A percentile compares a stretch with the other conserved stretches of the same genome.
Evolutionary conservation across 2,113 vertebrate genomes (phyloP).

Genomic region (Ancistrus triradiatus): DNA sequence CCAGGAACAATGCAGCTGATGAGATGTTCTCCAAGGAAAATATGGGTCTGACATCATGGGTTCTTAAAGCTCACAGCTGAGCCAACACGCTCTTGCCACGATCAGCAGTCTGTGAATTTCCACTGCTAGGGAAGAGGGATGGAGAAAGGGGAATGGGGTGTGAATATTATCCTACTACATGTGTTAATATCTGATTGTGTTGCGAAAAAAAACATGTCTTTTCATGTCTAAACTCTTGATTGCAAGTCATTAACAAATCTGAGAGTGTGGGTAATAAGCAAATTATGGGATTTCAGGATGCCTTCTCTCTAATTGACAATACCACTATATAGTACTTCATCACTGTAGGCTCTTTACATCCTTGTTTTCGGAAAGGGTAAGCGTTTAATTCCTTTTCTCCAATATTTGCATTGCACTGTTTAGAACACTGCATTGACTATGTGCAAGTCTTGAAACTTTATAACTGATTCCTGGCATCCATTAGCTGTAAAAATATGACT

Average conservation of each 20-base stretch:
- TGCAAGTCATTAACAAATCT: no score
- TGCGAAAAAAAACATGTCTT: no score
- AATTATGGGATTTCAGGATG: neutral
- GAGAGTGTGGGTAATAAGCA: neutral
- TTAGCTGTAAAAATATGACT: conserved; percentile 40
- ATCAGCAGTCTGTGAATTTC: conserved; percentile 78
- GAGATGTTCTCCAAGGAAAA: conserved; percentile 77
- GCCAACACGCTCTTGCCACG: conserved; percentile 73
- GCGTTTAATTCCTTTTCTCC: no score
- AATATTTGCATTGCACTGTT: neutral
- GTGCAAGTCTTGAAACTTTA: conserved; percentile 1
- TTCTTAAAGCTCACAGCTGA: conserved; percentile 73
- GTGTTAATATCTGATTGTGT: neutral
- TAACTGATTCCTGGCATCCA: conserved; percentile 49
- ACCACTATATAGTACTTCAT: no score
- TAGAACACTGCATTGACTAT: neutral
- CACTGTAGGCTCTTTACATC: no score
- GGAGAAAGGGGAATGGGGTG: conserved; percentile 35
- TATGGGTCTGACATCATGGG: conserved; percentile 77
- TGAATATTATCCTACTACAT: conserved; percentile 20
- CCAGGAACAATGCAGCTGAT: conserved; percentile 79
- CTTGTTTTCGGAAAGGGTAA: neutral
- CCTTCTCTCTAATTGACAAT: neutral
- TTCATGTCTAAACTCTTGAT: no score
- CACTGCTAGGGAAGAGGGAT: conserved; percentile 65